Evolutionary conservation across 2,888 invertebrate species (phyloP).

Genomic region (Ferrisia virgata): DNA sequence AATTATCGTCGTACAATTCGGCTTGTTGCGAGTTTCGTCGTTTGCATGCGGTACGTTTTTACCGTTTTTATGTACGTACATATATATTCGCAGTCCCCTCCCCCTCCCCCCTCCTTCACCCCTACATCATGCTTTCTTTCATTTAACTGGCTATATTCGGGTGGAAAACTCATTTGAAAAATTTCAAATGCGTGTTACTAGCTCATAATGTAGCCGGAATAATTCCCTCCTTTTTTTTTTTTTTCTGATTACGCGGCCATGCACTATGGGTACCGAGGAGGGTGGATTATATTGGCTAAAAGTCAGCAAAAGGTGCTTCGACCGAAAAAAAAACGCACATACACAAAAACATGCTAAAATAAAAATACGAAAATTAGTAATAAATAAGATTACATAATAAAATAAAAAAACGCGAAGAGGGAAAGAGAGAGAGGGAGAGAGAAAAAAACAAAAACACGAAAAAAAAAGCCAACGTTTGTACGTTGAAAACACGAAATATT

Average conservation of each 20-base stretch:
- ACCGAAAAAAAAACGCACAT: not conserved
- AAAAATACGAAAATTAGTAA: conserved; percentile 21
- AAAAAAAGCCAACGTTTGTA: conserved; percentile 7
- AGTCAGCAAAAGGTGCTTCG: not conserved
- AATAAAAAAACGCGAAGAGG: no score
- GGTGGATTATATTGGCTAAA: not conserved
- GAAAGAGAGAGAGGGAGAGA: no score
- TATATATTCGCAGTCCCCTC: not conserved
- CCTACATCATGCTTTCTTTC: not conserved
- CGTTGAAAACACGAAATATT: conserved; percentile 37
- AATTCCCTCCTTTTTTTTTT: not conserved
- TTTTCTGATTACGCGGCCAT: no score
- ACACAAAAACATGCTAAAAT: not conserved
- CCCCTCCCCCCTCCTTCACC: not conserved
- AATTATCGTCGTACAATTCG: no score
- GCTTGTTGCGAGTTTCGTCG: no score
- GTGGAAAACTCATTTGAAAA: not conserved
- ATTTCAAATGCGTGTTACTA: not conserved
- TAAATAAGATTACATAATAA: conserved; percentile 36
- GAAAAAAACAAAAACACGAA: not conserved
- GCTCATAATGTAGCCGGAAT: not conserved
- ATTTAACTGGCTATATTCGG: not conserved
- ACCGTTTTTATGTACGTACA: no score
- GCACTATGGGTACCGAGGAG: no score
- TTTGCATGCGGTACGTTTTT: no score